These are phyloP conservation scores for Trinorchestia longiramus DNA, from an alignment of 1,140 invertebrate genomes.

Conservation along the genomic window DNA sequence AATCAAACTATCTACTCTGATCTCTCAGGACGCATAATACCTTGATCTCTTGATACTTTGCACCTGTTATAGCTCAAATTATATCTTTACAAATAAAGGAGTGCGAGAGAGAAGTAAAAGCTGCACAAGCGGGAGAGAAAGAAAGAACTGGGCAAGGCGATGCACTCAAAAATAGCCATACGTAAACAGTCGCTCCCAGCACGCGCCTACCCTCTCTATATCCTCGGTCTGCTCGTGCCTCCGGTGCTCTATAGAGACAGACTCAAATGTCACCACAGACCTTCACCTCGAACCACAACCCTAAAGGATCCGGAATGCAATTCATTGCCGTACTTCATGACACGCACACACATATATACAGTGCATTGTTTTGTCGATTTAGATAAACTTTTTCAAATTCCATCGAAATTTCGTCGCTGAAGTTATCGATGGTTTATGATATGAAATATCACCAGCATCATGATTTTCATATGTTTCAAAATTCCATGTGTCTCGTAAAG, in stretches of 20 bases:
- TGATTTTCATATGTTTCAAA: background rate
- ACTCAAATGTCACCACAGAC: background rate
- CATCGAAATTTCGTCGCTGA: background rate
- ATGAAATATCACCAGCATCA: background rate
- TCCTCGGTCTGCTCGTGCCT: background rate
- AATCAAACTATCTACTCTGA: background rate
- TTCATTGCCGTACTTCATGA: background rate
- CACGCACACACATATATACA: background rate
- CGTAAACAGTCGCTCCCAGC: background rate
- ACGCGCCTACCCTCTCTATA: slow-evolving; percentile 15
- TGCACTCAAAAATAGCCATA: slow-evolving; percentile 31
- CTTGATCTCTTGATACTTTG: too few relatives aligned
- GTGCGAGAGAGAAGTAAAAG: background rate
- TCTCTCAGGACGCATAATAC: background rate
- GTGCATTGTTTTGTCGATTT: background rate
- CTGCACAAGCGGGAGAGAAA: background rate
- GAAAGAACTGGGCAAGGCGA: background rate
- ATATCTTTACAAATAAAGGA: background rate
- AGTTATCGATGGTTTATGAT: background rate
- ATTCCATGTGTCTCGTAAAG: background rate
- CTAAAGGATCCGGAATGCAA: background rate
- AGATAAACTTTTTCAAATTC: background rate
- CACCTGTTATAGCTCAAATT: too few relatives aligned
- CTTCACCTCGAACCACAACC: background rate
- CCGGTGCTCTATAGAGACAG: background rate